Conservation (phyloP, 1,140 invertebrate genomes). For the Sarcophaga bullata region DNA sequence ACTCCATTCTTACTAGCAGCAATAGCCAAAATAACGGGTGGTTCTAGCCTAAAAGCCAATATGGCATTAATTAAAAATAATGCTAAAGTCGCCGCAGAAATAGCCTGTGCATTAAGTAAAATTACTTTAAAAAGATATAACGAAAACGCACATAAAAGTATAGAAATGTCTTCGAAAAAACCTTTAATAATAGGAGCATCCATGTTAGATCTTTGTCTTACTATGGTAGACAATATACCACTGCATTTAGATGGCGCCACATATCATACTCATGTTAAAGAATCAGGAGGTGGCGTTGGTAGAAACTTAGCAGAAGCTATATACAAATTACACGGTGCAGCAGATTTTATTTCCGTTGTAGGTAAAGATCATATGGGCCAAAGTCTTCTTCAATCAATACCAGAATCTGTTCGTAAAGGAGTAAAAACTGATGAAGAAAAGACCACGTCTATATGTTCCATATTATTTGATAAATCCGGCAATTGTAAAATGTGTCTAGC, state of each 20-base stretch:
- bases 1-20: slow-evolving; percentile 90
- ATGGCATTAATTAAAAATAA: slow-evolving; percentile 94
- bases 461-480: slow-evolving; percentile 76
- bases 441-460: slow-evolving; percentile 78
- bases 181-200: slow-evolving; percentile 59
- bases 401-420: slow-evolving; percentile 55
- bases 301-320: slow-evolving; percentile 91
- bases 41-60: slow-evolving; percentile 86
- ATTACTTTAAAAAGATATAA: not conserved
- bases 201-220: slow-evolving; percentile 58
- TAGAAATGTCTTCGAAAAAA: not conserved
- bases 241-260: slow-evolving; percentile 82
- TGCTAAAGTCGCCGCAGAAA: slow-evolving; percentile 83
- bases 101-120: slow-evolving; percentile 69
- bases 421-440: slow-evolving; percentile 64
- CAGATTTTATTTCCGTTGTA: slow-evolving; percentile 82
- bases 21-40: slow-evolving; percentile 81
- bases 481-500: slow-evolving; percentile 83
- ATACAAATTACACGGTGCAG: slow-evolving; percentile 73
- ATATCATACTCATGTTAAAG: slow-evolving; percentile 73
- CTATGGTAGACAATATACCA: slow-evolving; percentile 48
- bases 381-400: slow-evolving; percentile 65
- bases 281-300: slow-evolving; percentile 85
- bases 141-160: not conserved
- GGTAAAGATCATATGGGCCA: slow-evolving; percentile 75